Percentiles rank a stretch among this genome's conserved stretches.
Evolutionary conservation across 2,888 invertebrate genomes (phyloP).

Genomic region (Ellobium chinense): DNA sequence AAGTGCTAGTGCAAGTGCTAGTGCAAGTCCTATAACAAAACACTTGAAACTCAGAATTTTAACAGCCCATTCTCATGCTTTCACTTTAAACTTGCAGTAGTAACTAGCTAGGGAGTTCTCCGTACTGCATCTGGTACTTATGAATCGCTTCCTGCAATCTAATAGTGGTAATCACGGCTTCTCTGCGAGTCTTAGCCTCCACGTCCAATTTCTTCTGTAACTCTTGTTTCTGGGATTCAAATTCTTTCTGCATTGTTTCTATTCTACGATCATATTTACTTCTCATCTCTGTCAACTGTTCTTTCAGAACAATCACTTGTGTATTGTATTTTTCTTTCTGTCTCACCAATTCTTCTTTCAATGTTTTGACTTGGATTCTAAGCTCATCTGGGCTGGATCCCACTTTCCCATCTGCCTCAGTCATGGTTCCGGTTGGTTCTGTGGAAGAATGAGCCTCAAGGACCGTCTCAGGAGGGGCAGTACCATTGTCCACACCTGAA

Average conservation of each 20-base stretch:
- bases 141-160: conserved; percentile 65
- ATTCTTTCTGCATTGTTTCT: conserved; percentile 56
- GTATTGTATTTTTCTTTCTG: conserved; percentile 47
- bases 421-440: conserved; percentile 12
- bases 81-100: no score
- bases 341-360: conserved; percentile 53
- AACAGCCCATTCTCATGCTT: no score
- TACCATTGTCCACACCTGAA: neutral
- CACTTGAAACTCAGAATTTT: no score
- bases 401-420: conserved; percentile 34
- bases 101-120: no score
- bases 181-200: conserved; percentile 63
- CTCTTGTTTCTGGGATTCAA: conserved; percentile 56
- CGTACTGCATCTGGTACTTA: conserved; percentile 67
- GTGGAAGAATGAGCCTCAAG: neutral
- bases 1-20: no score
- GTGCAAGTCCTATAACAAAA: no score
- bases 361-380: conserved; percentile 43
- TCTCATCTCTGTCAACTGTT: conserved; percentile 57
- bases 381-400: conserved; percentile 38
- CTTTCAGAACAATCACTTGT: conserved; percentile 54
- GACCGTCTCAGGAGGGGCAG: neutral
- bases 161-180: conserved; percentile 67
- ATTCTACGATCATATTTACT: conserved; percentile 64
- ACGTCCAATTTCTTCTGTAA: conserved; percentile 60